Conservation (phyloP, 2,888 invertebrate genomes). For the Amphimallon solstitiale region DNA sequence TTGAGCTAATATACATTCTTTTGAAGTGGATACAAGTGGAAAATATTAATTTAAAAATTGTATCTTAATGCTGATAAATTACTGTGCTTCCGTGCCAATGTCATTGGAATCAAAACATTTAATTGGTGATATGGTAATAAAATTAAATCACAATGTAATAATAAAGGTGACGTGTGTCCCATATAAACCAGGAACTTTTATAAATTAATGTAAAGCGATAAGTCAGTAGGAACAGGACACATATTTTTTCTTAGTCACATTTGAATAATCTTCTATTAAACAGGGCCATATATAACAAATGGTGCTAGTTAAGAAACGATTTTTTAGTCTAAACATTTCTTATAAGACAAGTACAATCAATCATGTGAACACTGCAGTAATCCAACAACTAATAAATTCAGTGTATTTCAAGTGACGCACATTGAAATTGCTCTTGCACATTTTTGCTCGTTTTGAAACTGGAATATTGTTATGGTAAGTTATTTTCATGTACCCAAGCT, state of each 20-base stretch:
- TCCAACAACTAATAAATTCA: neutral
- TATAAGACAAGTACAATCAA: neutral
- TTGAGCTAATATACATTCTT: too few relatives aligned
- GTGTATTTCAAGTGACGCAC: too few relatives aligned
- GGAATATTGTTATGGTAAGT: too few relatives aligned
- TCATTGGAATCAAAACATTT: slow-evolving; percentile 12
- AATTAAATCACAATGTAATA: slow-evolving; percentile 22
- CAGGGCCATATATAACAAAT: neutral
- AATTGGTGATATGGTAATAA: slow-evolving; percentile 25
- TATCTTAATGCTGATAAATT: slow-evolving; percentile 14
- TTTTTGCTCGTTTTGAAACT: too few relatives aligned
- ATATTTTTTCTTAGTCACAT: neutral
- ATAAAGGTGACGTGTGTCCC: slow-evolving; percentile 18
- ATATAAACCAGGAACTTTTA: slow-evolving; percentile 23
- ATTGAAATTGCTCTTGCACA: too few relatives aligned
- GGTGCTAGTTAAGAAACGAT: too few relatives aligned
- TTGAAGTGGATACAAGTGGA: too few relatives aligned
- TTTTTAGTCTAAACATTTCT: too few relatives aligned
- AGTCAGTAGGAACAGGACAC: slow-evolving; percentile 18
- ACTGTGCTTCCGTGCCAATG: neutral
- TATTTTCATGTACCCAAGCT: too few relatives aligned
- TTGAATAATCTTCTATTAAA: slow-evolving; percentile 20
- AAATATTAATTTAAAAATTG: too few relatives aligned
- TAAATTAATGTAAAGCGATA: slow-evolving; percentile 25
- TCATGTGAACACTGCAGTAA: neutral